Conservation (phyloP, 2,113 vertebrate genomes). For the Apeltes quadracus region DNA sequence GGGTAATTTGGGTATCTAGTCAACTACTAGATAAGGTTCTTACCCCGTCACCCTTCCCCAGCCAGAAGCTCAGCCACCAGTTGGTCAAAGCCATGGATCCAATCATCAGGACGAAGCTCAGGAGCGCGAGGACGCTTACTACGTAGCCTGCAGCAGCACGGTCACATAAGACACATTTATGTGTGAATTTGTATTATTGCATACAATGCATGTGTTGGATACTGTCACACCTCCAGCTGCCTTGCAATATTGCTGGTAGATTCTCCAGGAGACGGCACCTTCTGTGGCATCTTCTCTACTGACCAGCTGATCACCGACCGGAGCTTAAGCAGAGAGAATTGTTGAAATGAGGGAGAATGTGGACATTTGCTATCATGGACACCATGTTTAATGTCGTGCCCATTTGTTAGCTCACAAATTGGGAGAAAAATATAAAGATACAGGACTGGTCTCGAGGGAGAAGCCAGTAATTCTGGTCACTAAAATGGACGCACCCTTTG, state of each 20-base stretch:
- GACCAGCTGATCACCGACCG: constrained; percentile 75
- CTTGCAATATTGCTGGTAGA: constrained; percentile 81
- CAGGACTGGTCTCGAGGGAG: not conserved
- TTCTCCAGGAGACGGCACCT: constrained; percentile 77
- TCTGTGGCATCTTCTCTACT: constrained; percentile 64
- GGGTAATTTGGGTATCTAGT: no score
- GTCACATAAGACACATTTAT: not conserved
- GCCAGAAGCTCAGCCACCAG: constrained; percentile 87
- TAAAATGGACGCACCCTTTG: not conserved
- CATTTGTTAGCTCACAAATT: not conserved
- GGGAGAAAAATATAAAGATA: not conserved
- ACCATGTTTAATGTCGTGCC: not conserved
- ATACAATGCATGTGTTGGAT: not conserved
- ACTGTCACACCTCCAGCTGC: constrained; percentile 82
- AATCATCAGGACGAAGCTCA: constrained; percentile 77
- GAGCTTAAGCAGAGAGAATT: constrained; percentile 1
- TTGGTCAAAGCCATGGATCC: constrained; percentile 82
- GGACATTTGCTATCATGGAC: no score
- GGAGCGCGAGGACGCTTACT: constrained; percentile 52
- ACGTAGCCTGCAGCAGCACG: constrained; percentile 78
- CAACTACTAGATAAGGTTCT: constrained; percentile 23
- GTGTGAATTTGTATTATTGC: no score
- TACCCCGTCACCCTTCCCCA: constrained; percentile 82
- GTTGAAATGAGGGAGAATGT: not conserved
- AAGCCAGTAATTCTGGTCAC: not conserved